Evolutionary conservation across 2,888 invertebrate genomes (phyloP).

Genomic region (Epinotia bilunana): DNA sequence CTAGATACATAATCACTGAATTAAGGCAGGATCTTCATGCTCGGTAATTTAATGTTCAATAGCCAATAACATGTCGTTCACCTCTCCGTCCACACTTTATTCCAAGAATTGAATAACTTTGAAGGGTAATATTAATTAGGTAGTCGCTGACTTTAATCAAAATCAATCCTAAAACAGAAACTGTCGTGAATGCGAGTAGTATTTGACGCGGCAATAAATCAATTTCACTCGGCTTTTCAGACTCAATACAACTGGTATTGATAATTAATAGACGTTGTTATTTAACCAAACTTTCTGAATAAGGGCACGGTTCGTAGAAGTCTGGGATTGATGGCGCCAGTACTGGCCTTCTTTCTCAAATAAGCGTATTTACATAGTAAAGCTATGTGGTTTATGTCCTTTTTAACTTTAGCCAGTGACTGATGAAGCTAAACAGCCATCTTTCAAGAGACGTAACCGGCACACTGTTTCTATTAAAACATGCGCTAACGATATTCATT

Average conservation of each 20-base stretch:
- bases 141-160: conserved; percentile 18
- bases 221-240: conserved; percentile 62
- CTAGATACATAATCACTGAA: too few relatives aligned
- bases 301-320: conserved; percentile 73
- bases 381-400: not conserved
- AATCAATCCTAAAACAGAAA: conserved; percentile 29
- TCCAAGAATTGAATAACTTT: conserved; percentile 24
- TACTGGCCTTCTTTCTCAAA: conserved; percentile 14
- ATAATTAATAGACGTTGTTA: conserved; percentile 77
- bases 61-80: not conserved
- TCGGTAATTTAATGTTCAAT: not conserved
- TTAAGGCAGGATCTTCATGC: not conserved
- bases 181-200: conserved; percentile 27
- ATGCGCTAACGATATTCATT: conserved; percentile 19
- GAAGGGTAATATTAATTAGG: conserved; percentile 34
- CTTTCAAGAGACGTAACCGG: conserved; percentile 43
- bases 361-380: not conserved
- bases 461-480: conserved; percentile 47
- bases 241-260: conserved; percentile 65
- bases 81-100: conserved; percentile 7
- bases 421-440: not conserved
- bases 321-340: conserved; percentile 66
- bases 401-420: not conserved
- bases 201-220: conserved; percentile 63
- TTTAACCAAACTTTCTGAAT: conserved; percentile 71